Evolutionary conservation across 2,888 invertebrate species (phyloP).

Genomic region (Athripsodes cinereus): DNA sequence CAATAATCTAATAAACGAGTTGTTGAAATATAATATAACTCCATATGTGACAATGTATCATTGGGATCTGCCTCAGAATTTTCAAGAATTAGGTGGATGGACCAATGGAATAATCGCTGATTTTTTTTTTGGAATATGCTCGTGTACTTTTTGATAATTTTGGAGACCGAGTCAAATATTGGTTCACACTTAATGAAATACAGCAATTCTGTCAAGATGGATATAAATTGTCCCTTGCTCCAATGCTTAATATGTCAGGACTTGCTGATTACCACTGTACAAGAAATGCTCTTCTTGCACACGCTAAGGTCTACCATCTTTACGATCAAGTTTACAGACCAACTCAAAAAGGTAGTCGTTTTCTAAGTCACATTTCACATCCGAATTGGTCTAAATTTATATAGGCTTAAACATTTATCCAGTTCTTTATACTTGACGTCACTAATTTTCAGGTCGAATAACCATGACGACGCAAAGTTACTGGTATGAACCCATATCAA

Average conservation of each 20-base stretch:
- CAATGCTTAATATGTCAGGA: slow-evolving; percentile 45
- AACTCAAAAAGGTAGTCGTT: slow-evolving; percentile 30
- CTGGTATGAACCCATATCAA: slow-evolving; percentile 44
- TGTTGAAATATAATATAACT: slow-evolving; percentile 46
- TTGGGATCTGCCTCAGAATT: slow-evolving; percentile 59
- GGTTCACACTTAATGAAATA: slow-evolving; percentile 65
- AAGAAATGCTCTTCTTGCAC: slow-evolving; percentile 58
- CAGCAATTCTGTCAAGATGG: slow-evolving; percentile 42
- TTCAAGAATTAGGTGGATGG: slow-evolving; percentile 61
- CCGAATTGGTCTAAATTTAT: too few species aligned
- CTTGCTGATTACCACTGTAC: slow-evolving; percentile 56
- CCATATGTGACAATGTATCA: slow-evolving; percentile 62
- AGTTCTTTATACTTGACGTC: too few species aligned
- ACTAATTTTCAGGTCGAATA: too few species aligned
- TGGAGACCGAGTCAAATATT: slow-evolving; percentile 45
- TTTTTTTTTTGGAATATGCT: slow-evolving; percentile 57
- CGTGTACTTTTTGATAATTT: slow-evolving; percentile 46
- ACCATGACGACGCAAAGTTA: too few species aligned
- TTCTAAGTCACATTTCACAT: too few species aligned
- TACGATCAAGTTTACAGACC: slow-evolving; percentile 46
- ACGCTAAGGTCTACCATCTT: slow-evolving; percentile 56
- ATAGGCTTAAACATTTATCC: too few species aligned
- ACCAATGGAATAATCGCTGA: slow-evolving; percentile 53
- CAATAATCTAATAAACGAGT: slow-evolving; percentile 52
- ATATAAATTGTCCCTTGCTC: slow-evolving; percentile 45